Base-by-base conservation (phyloP, 23 tunicate species). In the Ascidia mentula region DNA sequence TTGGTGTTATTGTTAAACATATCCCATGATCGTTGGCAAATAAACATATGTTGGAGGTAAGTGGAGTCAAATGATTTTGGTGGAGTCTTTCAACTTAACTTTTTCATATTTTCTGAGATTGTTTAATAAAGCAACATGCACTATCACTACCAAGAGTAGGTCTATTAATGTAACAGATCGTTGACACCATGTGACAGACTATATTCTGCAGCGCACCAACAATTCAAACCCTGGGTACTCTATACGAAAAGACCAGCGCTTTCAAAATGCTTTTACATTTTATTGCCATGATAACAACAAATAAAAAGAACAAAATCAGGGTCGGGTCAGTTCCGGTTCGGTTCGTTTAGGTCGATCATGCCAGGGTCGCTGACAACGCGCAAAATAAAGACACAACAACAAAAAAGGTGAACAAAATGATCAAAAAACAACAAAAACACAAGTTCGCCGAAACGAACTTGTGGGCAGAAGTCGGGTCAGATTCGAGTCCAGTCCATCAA, bases 221-320 rank as follows among this genome's bases (percentile, higher is more conserved):
- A n/a, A n/a, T n/a, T n/a, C n/a, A n/a, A n/a, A n/a, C n/a, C n/a
- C n/a, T n/a, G n/a, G n/a, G n/a, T n/a, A n/a, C n/a, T n/a, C n/a
- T n/a, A n/a, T n/a, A n/a, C n/a, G n/a, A n/a, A n/a, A 6, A 28
- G 28, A 53, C 15, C 13, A 53, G 28, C 65, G 13, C 4, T 6
- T 53, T 53, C 65, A 53, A 53, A 53, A 53, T 53, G 65, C 65
- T 53, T 53, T 53, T 53, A 28, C 65, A 53, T 53, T 53, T 53
- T 53, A 53, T 53, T 53, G 65, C 65, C 22, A 53, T 53, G 65
- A 53, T 53, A 53, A 53, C 22, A 53, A 53, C 13, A 53, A 53
- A 53, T 20, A 53, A 28, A 3, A 53, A 53, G 28, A 53, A 53
- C n/a, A n/a, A n/a, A n/a, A n/a, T n/a, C n/a, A n/a, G n/a, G n/a